Evolutionary conservation across 2,888 invertebrate species (phyloP).

Genomic region (Pterostichus madidus): DNA sequence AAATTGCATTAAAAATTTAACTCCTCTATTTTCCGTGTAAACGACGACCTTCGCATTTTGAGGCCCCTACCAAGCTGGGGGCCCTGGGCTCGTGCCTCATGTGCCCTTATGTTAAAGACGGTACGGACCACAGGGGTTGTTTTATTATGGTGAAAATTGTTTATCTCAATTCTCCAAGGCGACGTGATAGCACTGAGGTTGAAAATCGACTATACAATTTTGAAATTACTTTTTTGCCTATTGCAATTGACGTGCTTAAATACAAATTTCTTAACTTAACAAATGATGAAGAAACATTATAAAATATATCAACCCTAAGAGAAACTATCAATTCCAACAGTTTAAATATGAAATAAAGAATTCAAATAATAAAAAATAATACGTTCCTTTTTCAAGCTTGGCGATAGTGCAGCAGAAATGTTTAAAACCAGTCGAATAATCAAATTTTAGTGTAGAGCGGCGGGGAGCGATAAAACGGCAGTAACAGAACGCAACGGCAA

Average conservation of each 20-base stretch:
- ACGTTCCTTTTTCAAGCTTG: slow-evolving; percentile 4
- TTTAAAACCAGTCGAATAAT: slow-evolving; percentile 51
- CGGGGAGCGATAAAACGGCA: slow-evolving; percentile 47
- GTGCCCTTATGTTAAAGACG: no score
- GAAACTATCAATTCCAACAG: not conserved
- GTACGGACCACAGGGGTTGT: no score
- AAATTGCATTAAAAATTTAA: no score
- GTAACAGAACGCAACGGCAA: slow-evolving; percentile 9
- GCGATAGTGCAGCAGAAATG: slow-evolving; percentile 31
- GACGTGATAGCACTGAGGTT: no score
- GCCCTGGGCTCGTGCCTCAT: no score
- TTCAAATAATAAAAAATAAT: slow-evolving; percentile 34
- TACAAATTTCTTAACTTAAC: not conserved
- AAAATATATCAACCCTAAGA: not conserved
- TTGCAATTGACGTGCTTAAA: not conserved
- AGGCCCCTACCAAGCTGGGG: no score
- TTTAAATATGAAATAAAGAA: slow-evolving; percentile 22
- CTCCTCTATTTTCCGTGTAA: no score
- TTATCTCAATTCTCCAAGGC: no score
- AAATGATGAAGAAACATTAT: not conserved
- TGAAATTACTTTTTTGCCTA: no score
- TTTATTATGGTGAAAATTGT: no score
- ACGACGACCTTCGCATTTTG: no score
- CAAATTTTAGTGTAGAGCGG: slow-evolving; percentile 48
- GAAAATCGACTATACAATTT: no score